Percentiles rank a stretch among this genome's conserved stretches.
Evolutionary conservation across 2,797 vertebrate species (phyloP).

Genomic region (Erpetoichthys calabaricus): DNA sequence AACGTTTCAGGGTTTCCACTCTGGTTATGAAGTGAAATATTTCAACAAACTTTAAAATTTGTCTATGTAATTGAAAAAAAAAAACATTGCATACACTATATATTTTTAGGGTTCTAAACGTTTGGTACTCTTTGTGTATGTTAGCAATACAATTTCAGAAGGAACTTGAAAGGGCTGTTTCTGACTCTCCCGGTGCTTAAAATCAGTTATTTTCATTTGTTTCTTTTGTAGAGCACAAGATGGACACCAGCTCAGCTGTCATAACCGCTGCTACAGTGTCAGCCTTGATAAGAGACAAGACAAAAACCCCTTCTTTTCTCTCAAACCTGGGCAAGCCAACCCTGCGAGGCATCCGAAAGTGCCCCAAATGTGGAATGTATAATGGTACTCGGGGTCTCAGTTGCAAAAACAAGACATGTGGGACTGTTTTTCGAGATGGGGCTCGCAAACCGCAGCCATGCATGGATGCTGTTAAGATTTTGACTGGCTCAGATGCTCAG

Average conservation of each 20-base stretch:
- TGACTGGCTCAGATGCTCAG: conserved; percentile 51
- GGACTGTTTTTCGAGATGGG: conserved; percentile 61
- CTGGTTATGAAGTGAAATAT: too few species aligned
- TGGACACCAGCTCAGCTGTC: conserved; percentile 33
- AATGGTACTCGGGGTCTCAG: conserved; percentile 83
- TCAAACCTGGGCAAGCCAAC: conserved; percentile 82
- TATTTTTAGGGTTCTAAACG: too few species aligned
- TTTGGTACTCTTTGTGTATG: too few species aligned
- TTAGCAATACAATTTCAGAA: too few species aligned
- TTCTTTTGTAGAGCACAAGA: conserved; percentile 14
- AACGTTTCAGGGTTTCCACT: too few species aligned
- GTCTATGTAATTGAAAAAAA: too few species aligned
- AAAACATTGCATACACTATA: too few species aligned
- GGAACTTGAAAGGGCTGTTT: too few species aligned
- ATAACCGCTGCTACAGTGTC: conserved; percentile 15
- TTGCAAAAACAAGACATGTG: conserved; percentile 88
- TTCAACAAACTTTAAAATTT: too few species aligned
- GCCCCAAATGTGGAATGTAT: conserved; percentile 77
- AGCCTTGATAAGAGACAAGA: conserved; percentile 30
- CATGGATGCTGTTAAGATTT: conserved; percentile 59
- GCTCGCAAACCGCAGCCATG: conserved; percentile 36
- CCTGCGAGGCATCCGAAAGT: conserved; percentile 71
- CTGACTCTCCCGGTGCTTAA: neutral
- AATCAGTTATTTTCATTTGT: neutral
- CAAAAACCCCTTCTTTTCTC: conserved; percentile 69